phyloP scores from a whole-genome alignment of 2,888 invertebrate species.

The Pogonocherus hispidulus region DNA sequence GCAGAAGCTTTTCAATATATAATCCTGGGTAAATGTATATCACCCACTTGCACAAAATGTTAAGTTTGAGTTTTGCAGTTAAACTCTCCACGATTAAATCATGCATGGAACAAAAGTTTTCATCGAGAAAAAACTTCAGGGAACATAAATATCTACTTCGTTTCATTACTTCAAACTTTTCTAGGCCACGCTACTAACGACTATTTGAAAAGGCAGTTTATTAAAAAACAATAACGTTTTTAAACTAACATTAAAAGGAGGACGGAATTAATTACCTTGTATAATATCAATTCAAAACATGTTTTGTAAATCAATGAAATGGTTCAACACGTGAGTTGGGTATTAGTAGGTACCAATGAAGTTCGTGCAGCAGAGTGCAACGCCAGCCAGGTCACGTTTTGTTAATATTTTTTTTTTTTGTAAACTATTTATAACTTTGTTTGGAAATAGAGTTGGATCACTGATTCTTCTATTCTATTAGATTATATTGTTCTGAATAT shows the following conservation, averaged over 20 bases:
- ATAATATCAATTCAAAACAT: no score
- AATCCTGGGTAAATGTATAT: constrained; percentile 27
- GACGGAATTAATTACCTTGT: no score
- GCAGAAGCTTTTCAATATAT: constrained; percentile 24
- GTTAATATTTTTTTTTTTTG: no score
- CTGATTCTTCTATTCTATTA: no score
- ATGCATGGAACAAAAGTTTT: constrained; percentile 26
- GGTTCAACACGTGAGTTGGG: no score
- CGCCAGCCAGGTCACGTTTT: no score
- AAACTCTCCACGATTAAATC: constrained; percentile 20
- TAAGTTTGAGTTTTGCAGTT: constrained; percentile 25
- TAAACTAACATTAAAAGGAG: background rate
- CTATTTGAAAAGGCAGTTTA: constrained; percentile 5
- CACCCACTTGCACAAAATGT: constrained; percentile 27
- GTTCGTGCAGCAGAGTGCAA: no score
- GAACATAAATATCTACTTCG: constrained; percentile 26
- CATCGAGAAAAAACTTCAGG: constrained; percentile 17
- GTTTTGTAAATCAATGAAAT: no score
- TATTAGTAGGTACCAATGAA: no score
- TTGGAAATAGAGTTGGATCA: no score
- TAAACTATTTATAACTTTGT: no score
- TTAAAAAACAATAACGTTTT: background rate
- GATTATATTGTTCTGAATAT: no score
- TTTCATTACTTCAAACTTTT: constrained; percentile 18
- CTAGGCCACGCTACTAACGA: background rate